Conservation (phyloP, 1,140 invertebrate species). For the Gerris buenoi region DNA sequence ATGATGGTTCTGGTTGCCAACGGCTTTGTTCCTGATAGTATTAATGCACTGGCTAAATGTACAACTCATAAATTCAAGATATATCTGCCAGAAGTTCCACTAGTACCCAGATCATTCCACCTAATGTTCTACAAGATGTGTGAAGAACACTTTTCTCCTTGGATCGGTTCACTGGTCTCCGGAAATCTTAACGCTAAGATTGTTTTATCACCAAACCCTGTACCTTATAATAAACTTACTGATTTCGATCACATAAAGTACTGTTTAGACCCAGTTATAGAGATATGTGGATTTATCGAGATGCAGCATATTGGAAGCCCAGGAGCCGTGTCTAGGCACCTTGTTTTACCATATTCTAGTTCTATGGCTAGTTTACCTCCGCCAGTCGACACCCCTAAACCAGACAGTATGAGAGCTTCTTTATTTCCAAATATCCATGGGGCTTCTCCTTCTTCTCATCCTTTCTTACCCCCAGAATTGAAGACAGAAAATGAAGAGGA, state of each 20-base stretch:
- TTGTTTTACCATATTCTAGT: conserved; percentile 54
- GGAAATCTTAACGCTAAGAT: conserved; percentile 59
- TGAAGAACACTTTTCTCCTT: conserved; percentile 62
- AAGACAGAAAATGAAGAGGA: conserved; percentile 42
- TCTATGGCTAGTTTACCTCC: conserved; percentile 5
- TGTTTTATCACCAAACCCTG: conserved; percentile 58
- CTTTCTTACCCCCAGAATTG: conserved; percentile 18
- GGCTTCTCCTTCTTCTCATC: conserved; percentile 2
- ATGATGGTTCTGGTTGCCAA: conserved; percentile 37
- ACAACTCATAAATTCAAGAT: conserved; percentile 48
- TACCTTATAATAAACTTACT: conserved; percentile 42
- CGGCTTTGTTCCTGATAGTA: not conserved
- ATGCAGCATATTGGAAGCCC: conserved; percentile 78
- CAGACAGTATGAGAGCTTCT: not conserved
- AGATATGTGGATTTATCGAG: conserved; percentile 70
- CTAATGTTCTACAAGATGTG: conserved; percentile 54
- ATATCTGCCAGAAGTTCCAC: conserved; percentile 40
- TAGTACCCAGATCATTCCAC: conserved; percentile 41
- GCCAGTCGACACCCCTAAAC: not conserved
- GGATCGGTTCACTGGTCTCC: conserved; percentile 57
- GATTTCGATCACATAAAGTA: conserved; percentile 47
- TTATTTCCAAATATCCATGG: not conserved
- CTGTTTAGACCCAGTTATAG: conserved; percentile 47
- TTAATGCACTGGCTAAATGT: conserved; percentile 24
- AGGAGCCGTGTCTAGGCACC: conserved; percentile 76